Conservation (phyloP, 1,140 invertebrate genomes). For the Eupeodes corollae region DNA sequence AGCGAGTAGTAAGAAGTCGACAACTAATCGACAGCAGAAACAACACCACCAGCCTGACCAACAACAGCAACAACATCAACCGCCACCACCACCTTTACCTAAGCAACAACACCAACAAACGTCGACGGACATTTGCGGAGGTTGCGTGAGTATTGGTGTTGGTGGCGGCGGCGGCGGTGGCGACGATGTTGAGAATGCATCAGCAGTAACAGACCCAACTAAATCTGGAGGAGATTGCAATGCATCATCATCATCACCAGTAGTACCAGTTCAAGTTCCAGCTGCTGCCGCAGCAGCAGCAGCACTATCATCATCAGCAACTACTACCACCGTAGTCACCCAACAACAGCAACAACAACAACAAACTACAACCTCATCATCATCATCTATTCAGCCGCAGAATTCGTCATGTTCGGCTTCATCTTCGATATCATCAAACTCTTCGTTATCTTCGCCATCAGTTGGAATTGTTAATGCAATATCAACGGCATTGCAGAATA, state of each 20-base stretch:
- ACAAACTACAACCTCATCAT: conserved; percentile 6
- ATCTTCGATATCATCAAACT: conserved; percentile 23
- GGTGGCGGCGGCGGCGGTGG: not conserved
- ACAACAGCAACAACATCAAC: conserved; percentile 5
- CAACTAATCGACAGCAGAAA: not conserved
- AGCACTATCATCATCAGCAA: not conserved
- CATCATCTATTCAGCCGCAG: conserved; percentile 1
- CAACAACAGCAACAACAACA: conserved; percentile 4
- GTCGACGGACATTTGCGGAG: too few relatives aligned
- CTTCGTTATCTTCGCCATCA: conserved; percentile 27
- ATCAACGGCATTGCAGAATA: conserved; percentile 23
- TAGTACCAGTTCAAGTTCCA: conserved; percentile 18
- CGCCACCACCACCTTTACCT: conserved; percentile 7
- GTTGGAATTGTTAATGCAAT: conserved; percentile 25
- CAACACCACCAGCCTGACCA: conserved; percentile 5
- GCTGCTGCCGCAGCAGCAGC: conserved; percentile 2
- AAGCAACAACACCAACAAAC: too few relatives aligned
- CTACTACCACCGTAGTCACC: conserved; percentile 3
- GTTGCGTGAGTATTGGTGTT: too few relatives aligned
- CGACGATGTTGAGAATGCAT: conserved; percentile 1
- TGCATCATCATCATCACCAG: conserved; percentile 7
- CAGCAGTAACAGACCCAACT: conserved; percentile 17
- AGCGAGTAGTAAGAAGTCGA: too few relatives aligned
- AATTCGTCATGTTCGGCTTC: conserved; percentile 16
- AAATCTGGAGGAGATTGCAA: conserved; percentile 13